Base-by-base conservation (phyloP, 30 jellyfish, hydroid and myxozoan species). In the Turritopsis dohrnii region DNA sequence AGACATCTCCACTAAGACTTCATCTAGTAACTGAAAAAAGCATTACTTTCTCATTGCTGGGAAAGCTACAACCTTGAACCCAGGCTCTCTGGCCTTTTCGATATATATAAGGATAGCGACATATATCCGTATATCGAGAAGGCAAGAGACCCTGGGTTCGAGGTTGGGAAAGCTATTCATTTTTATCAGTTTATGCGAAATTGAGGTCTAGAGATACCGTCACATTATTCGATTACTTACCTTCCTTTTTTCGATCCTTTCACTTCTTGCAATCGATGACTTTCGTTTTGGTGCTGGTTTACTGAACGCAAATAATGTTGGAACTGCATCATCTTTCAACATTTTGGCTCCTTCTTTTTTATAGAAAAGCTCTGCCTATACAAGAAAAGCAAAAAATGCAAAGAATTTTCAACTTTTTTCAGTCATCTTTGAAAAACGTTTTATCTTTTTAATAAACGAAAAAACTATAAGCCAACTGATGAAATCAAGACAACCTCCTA, bases 291-390 rank as follows among this genome's bases (percentile, higher is more conserved):
- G 31, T n/a, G n/a, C 65, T 20, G 79, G 52, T 83, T 53, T 60
- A 79, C 13, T 72, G 74, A 84, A 74, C 21, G 28, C 52, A 53
- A 84, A 84, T 29, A 84, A 0, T 18, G 85, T 83, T 18, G 89
- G 89, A n/a, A 83, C 77, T 83, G 89, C 89, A 73, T 71, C 89
- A n/a, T n/a, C n/a, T n/a, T n/a, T n/a, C n/a, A 83, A 72, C 75
- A 31, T 72, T 72, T 65, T 71, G 26, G 84, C 79, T 20, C 90
- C 54, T 29, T 23, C 73, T 71, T 83, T 54, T 52, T 52, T 84
- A 54, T 72, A 84, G 85, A 81, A 31, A 30, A 81, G 72, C 82
- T 81, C 88, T 65, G 31, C 73, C 83, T 81, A 30, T 1, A 81
- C 71, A 81, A 21, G 25, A 79, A 79, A 41, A 41, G 60, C 9